These are phyloP conservation scores for Calypte anna DNA, from an alignment of 2,113 vertebrate species.

Conservation along the genomic window DNA sequence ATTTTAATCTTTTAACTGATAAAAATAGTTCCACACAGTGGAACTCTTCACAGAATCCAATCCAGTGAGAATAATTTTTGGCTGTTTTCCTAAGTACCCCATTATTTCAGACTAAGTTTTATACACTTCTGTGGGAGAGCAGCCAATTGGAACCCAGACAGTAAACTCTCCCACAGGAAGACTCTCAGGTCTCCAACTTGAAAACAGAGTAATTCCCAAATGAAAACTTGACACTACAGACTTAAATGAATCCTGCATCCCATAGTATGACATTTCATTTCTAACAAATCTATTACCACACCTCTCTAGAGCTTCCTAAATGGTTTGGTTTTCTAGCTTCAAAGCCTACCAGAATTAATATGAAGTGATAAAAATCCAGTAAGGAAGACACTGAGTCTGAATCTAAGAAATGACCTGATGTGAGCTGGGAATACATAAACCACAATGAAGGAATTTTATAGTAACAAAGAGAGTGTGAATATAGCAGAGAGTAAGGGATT, in stretches of 20 bases:
- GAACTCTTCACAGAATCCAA: not conserved
- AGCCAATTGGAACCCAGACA: not conserved
- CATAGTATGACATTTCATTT: not conserved
- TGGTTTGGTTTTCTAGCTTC: not conserved
- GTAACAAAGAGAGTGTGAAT: slow-evolving; percentile 57
- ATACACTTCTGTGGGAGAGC: not conserved
- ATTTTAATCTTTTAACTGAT: not conserved
- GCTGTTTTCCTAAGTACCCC: not conserved
- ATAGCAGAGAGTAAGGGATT: slow-evolving; percentile 62
- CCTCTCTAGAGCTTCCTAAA: not conserved
- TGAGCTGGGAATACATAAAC: slow-evolving; percentile 43
- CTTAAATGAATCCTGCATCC: not conserved
- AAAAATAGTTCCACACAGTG: not conserved
- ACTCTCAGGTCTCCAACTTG: not conserved
- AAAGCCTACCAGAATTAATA: slow-evolving; percentile 7
- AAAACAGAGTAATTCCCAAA: not conserved
- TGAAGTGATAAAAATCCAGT: not conserved
- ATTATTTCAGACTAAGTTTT: not conserved
- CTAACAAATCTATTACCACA: not conserved
- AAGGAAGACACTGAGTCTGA: not conserved
- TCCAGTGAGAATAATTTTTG: not conserved
- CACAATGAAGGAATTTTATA: slow-evolving; percentile 62
- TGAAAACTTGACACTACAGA: not conserved
- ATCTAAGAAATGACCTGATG: not conserved
- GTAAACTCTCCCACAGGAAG: not conserved